These are phyloP conservation scores for Lithophane socia DNA, from an alignment of 2,888 invertebrate genomes.

Conservation along the genomic window DNA sequence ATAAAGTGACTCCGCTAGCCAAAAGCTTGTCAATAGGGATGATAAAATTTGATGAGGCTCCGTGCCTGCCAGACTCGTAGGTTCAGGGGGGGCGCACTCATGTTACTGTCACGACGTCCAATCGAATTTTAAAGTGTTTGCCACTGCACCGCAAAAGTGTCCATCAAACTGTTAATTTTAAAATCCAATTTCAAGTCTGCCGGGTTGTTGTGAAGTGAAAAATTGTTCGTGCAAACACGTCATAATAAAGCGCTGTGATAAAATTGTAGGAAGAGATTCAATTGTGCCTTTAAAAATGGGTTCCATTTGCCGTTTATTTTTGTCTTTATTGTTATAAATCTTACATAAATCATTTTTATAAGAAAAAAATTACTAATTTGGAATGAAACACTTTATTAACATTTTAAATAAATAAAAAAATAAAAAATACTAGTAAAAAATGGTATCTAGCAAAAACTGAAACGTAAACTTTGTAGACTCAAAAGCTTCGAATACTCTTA, in stretches of 20 bases:
- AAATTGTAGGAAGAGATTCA: constrained; percentile 23
- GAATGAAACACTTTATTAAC: background rate
- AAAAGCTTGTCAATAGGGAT: constrained; percentile 85
- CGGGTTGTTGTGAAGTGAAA: constrained; percentile 45
- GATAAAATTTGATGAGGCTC: constrained; percentile 86
- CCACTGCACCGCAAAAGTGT: constrained; percentile 60
- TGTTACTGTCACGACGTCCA: constrained; percentile 78
- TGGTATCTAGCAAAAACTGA: background rate
- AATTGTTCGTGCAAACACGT: constrained; percentile 47
- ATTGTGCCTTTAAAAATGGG: background rate
- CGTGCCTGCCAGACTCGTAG: constrained; percentile 70
- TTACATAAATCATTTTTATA: background rate
- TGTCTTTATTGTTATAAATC: background rate
- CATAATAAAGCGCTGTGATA: constrained; percentile 24
- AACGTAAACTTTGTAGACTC: background rate
- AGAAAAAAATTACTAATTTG: background rate
- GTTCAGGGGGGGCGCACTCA: constrained; percentile 71
- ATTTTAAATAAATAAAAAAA: background rate
- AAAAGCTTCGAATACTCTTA: constrained; percentile 61
- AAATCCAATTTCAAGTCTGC: constrained; percentile 59
- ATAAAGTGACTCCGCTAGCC: constrained; percentile 78
- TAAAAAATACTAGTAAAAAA: background rate
- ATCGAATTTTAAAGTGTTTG: constrained; percentile 74
- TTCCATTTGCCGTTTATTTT: background rate
- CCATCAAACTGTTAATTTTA: constrained; percentile 64